These are phyloP conservation scores for Philereme transversata DNA, from an alignment of 2,888 invertebrate genomes.

Conservation along the genomic window DNA sequence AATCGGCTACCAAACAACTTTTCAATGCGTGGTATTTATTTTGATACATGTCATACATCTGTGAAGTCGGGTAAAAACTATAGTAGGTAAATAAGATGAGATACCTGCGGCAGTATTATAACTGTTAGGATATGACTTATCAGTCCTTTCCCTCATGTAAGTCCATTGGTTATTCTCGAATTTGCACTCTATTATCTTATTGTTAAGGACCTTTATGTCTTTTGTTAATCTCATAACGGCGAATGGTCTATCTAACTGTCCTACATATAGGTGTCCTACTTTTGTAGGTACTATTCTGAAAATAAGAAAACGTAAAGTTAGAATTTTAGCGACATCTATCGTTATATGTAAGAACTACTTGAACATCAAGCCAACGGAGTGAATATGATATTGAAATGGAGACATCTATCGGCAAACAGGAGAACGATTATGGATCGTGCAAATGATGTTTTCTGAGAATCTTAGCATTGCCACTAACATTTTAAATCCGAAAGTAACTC, in stretches of 20 bases:
- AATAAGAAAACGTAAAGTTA: constrained; percentile 24
- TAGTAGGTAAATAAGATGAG: constrained; percentile 8
- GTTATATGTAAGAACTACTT: no score
- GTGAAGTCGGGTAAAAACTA: not conserved
- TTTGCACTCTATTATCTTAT: constrained; percentile 98
- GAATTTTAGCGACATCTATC: no score
- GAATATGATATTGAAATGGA: no score
- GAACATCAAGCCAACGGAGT: no score
- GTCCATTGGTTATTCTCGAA: constrained; percentile 93
- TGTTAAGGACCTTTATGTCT: constrained; percentile 90
- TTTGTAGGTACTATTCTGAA: constrained; percentile 87
- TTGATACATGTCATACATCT: no score
- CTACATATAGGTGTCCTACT: constrained; percentile 91
- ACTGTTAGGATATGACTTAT: constrained; percentile 98
- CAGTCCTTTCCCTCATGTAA: constrained; percentile 97
- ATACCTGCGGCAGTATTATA: constrained; percentile 91
- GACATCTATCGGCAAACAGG: no score
- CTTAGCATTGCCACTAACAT: no score
- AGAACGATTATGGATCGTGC: no score
- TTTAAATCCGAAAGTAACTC: no score
- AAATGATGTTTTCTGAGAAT: no score
- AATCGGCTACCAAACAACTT: no score
- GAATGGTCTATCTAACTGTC: constrained; percentile 87
- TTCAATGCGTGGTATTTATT: no score
- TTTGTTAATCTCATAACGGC: constrained; percentile 91